phyloP scores from a whole-genome alignment of 2,888 invertebrate species.

The Eledone cirrhosa region DNA sequence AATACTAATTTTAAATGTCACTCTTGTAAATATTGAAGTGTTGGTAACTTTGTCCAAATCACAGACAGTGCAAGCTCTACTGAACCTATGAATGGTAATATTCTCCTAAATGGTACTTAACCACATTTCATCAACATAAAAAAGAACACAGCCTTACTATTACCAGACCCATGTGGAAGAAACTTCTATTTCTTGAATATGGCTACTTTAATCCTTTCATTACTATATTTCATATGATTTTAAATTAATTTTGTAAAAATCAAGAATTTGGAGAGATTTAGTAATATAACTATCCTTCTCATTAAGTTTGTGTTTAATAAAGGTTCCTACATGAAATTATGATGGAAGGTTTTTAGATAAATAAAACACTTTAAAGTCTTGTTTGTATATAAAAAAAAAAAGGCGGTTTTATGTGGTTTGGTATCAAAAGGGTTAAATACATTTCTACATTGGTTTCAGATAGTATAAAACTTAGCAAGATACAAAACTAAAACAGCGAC shows the following conservation, averaged over 20 bases:
- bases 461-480: neutral
- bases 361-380: too few relatives aligned
- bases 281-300: too few relatives aligned
- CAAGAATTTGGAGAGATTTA: too few relatives aligned
- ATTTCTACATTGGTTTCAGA: slow-evolving; percentile 14
- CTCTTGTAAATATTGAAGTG: slow-evolving; percentile 10
- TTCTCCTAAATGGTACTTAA: neutral
- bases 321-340: too few relatives aligned
- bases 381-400: too few relatives aligned
- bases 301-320: too few relatives aligned
- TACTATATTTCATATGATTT: too few relatives aligned
- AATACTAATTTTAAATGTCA: slow-evolving; percentile 9
- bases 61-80: neutral
- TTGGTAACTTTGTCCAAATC: neutral
- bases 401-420: too few relatives aligned
- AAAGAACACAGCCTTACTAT: neutral
- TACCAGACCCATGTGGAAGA: neutral
- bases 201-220: too few relatives aligned
- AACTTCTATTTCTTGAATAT: neutral
- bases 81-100: neutral
- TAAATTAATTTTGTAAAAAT: too few relatives aligned
- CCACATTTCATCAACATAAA: neutral
- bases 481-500: neutral
- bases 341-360: too few relatives aligned
- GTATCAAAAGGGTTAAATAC: too few relatives aligned